Evolutionary conservation across 2,113 vertebrate species (phyloP).

Genomic region (Paramormyrops kingsleyae): DNA sequence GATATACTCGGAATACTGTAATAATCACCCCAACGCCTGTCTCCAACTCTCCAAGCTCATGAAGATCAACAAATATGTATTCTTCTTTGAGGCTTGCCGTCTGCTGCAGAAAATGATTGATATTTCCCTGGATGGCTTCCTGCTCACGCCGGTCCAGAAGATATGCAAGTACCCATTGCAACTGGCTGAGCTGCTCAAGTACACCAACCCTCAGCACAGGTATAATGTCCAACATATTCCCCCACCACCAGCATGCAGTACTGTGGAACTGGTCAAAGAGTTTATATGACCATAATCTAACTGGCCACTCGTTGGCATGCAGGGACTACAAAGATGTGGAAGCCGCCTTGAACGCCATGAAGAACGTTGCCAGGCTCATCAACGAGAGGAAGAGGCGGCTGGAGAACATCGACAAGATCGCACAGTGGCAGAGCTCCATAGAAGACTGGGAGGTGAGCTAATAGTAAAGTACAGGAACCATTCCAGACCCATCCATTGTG

Average conservation of each 20-base stretch:
- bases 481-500: neutral
- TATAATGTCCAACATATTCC: conserved; percentile 33
- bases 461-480: neutral
- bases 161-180: conserved; percentile 97
- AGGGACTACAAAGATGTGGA: conserved; percentile 94
- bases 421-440: conserved; percentile 91
- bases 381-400: conserved; percentile 88
- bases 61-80: conserved; percentile 88
- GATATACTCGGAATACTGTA: conserved; percentile 97
- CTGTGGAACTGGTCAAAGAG: neutral
- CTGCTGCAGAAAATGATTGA: conserved; percentile 93
- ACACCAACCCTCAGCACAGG: conserved; percentile 92
- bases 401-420: conserved; percentile 95
- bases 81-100: conserved; percentile 93
- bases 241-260: neutral
- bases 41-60: conserved; percentile 81
- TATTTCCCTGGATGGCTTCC: conserved; percentile 89
- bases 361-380: conserved; percentile 87
- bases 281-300: neutral
- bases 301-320: neutral
- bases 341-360: conserved; percentile 90
- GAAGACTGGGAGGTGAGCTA: conserved; percentile 88
- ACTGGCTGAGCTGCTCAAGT: conserved; percentile 88
- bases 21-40: conserved; percentile 93
- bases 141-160: conserved; percentile 92